Base-by-base conservation (phyloP, 2,888 invertebrate genomes). In the Drosophila maculinotata region DNA sequence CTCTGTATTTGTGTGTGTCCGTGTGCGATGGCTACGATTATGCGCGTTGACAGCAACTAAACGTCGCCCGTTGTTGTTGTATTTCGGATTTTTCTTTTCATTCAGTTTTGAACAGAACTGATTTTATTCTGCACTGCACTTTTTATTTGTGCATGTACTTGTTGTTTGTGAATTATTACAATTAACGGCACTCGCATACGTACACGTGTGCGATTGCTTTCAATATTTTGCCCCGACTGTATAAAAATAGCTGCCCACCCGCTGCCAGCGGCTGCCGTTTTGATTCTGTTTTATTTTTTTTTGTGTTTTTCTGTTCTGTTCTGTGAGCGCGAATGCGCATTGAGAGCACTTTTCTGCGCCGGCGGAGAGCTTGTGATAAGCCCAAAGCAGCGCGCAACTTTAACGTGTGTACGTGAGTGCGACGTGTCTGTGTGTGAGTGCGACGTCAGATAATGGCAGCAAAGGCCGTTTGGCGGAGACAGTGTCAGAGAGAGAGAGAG, bases 1-100 rank as follows among this genome's bases (percentile, higher is more conserved):
- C 36, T 28, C 7, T 28, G 17, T 35, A 26, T 51, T 60, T 54
- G 58, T 6, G 54, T 51, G 48, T 48, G 51, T 77, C 36, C 63
- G 68, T 63, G 65, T 75, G 58, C 57, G 79, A 69, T 63, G 83
- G 86, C 80, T 81, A 81, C 81, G 81, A 81, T 81, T 81, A 82
- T 81, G 81, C 81, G 81, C 81, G 73, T 85, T 85, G 80, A 60
- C 70, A 69, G 68, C 59, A 58, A 53, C 71, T 62, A 71, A 53
- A 75, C 64, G 67, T 53, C 45, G 63, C 63, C 58, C 35, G 54
- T 63, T 59, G 20, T 30, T 44, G 15, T 9, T 38, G 20, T 20
- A 20, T 48, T 67, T n/a, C n/a, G n/a, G n/a, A 51, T 44, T 58
- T 25, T 48, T 30, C 31, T 35, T 52, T 33, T 20, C 10, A 6